Evolutionary conservation across 2,888 invertebrate genomes (phyloP), one percentile per base, ranked within the genome.

Genomic region (Philereme vetulata): DNA sequence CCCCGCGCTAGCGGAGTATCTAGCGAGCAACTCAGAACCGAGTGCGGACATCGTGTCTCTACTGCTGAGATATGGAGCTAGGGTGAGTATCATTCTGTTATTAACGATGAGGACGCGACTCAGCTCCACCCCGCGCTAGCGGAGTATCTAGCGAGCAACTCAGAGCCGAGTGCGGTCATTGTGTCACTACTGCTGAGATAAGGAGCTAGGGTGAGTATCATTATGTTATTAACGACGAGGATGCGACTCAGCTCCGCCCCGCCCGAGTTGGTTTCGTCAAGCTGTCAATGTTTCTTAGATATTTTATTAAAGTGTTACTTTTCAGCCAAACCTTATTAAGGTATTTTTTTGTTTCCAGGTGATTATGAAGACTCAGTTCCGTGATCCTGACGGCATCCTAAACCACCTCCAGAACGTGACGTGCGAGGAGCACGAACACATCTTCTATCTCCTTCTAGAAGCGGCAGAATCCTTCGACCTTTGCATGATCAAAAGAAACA

Each of bases 301-400:
- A 1, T 21, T 21, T 2, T 21, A 21, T 21, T 21, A 21, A 1
- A 21, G 21, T 21, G 21, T 21, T 21, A 2, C 21, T 21, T 21
- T 21, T 21, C 21, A 21, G 21, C 21, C 21, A 21, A 21, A 21
- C 21, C 21, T 21, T 21, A 21, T 1, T 21, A 21, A 21, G 21
- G 21, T 52, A 48, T 44, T 36, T 43, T 54, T 61, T 51, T 4
- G 7, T 59, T 66, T 67, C 0, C 81, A 95, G 94, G 96, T 96
- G 0, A 95, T 96, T 11, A 95, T 96, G 93, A 96, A 96, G 84
- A 96, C 96, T 6, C 97, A 97, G 71, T 96, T 96, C 78, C 94
- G 96, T 59, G 96, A 97, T 77, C 96, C 97, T 0, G 95, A 96
- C 76, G 97, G 97, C 40, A 95, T 97, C 56, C 90, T 97, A 4